Evolutionary conservation across 2,797 vertebrate species (phyloP).

Genomic region (Sardinella longiceps): DNA sequence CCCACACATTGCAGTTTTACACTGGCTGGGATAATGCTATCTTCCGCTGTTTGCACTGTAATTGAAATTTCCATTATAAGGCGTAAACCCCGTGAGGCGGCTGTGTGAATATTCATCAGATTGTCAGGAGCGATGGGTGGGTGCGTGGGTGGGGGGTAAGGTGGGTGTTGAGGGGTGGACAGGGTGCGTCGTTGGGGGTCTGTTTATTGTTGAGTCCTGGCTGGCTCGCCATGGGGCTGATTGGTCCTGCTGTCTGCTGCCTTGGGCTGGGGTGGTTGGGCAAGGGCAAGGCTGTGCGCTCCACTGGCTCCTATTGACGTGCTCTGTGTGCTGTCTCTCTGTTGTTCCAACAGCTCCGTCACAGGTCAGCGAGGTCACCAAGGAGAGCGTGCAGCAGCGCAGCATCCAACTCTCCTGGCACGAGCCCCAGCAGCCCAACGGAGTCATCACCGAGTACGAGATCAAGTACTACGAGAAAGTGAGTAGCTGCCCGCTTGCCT

Average conservation of each 20-base stretch:
- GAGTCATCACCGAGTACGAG: slow-evolving; percentile 98
- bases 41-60: slow-evolving; percentile 83
- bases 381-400: slow-evolving; percentile 92
- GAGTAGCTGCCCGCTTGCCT: slow-evolving; percentile 68
- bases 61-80: slow-evolving; percentile 85
- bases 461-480: slow-evolving; percentile 99
- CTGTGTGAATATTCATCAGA: slow-evolving; percentile 85
- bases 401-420: slow-evolving; percentile 98
- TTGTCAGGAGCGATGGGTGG: slow-evolving; percentile 55
- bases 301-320: not conserved
- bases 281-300: not conserved
- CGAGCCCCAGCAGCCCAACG: slow-evolving; percentile 95
- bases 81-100: slow-evolving; percentile 81
- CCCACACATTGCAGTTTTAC: slow-evolving; percentile 75
- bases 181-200: slow-evolving; percentile 48
- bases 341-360: slow-evolving; percentile 91
- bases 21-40: slow-evolving; percentile 72
- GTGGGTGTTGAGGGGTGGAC: slow-evolving; percentile 63
- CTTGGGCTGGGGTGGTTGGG: slow-evolving; percentile 4
- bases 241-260: not conserved
- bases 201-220: not conserved
- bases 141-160: not conserved
- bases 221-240: not conserved
- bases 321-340: slow-evolving; percentile 46
- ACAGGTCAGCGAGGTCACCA: slow-evolving; percentile 97